Base-by-base conservation (phyloP, 2,113 vertebrate genomes). In the Shinisaurus crocodilurus region DNA sequence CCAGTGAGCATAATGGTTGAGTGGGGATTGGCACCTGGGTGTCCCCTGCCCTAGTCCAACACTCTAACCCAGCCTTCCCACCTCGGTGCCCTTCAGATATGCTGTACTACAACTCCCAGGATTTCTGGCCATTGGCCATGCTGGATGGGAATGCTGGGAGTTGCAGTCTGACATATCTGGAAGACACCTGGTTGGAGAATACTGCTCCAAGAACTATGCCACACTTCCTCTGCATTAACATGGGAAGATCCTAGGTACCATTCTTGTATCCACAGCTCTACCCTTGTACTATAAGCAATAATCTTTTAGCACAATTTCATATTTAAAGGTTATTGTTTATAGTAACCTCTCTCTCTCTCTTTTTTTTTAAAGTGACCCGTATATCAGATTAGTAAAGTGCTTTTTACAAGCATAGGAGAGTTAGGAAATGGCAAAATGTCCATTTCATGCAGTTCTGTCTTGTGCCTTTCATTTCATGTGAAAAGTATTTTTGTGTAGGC, bases 401-500 rank as follows among this genome's bases (percentile, higher is more conserved):
- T 74, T 76, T 80, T 63, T 67, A 67, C 10, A 48, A 48, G 12
- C 40, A 3, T 15, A 77, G 34, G 27, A 40, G 45, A 63, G 2
- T 65, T 45, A 48, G 67, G 45, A 54, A 54, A 34, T 23, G 32
- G 37, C 50, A 20, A 77, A 34, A 67, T 79, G 23, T 57, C 23
- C 43, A 27, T 65, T 76, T 85, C n/a, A 69, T 29, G 63, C 69
- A 82, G 34, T 89, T 75, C 37, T 76, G 8, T 74, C 0, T 63
- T 4, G 15, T 85, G 37, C 82, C 50, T 85, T 60, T 80, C 40
- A 88, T 84, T 88, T 63, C 50, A 85, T 45, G 25, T 91, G 40
- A 57, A 63, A 60, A 50, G 29, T 82, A 48, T 88, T 91, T 75
- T 74, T 86, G 75, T 70, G 29, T 92, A 98, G 98, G 90, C 96